A percentile compares a stretch with the other conserved stretches of the same genome.
Evolutionary conservation across 2,797 vertebrate genomes (phyloP).

Genomic region (Erpetoichthys calabaricus): DNA sequence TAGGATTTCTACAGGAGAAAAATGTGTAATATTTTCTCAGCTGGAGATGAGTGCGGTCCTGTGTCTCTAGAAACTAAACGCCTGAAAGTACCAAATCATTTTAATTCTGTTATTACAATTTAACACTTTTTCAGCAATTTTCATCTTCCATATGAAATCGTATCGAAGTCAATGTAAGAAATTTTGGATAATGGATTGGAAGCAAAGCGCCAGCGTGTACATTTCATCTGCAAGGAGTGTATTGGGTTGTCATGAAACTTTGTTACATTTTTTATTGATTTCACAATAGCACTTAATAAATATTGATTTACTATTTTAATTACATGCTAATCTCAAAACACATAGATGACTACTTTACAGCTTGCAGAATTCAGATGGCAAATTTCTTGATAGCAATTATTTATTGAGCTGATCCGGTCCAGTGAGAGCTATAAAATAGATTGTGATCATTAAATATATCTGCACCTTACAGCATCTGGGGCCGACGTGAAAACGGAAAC

Average conservation of each 20-base stretch:
- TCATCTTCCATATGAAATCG: conserved; percentile 5
- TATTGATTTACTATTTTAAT: conserved; percentile 61
- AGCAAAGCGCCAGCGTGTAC: conserved; percentile 5
- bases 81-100: no score
- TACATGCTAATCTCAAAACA: conserved; percentile 50
- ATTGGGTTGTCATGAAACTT: conserved; percentile 37
- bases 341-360: conserved; percentile 48
- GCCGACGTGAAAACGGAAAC: conserved; percentile 44
- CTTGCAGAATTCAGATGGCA: conserved; percentile 56
- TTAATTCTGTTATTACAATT: no score
- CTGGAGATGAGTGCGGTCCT: no score
- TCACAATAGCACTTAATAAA: conserved; percentile 49
- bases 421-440: conserved; percentile 62
- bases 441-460: conserved; percentile 71
- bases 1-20: no score
- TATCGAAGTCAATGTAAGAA: conserved; percentile 20
- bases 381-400: conserved; percentile 58
- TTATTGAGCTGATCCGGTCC: conserved; percentile 62
- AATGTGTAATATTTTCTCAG: no score
- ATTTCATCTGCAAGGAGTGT: conserved; percentile 22
- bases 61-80: no score
- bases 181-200: conserved; percentile 7
- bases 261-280: conserved; percentile 40
- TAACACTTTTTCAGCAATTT: no score
- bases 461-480: conserved; percentile 52